Evolutionary conservation across 1,140 invertebrate species (phyloP).

Genomic region (Lasaia peninsularis): DNA sequence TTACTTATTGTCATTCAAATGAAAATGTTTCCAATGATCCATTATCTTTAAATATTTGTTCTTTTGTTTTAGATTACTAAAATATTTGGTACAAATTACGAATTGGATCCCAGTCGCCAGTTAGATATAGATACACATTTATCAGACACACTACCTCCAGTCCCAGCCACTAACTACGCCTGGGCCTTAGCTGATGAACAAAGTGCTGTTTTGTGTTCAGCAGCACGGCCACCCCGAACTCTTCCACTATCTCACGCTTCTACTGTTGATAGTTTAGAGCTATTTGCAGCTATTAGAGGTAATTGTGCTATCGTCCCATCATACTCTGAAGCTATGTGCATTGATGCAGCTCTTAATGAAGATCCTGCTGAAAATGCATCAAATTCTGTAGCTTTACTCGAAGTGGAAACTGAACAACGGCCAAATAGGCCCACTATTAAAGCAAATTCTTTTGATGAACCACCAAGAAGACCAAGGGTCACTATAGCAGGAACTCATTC

Average conservation of each 20-base stretch:
- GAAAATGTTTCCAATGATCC: too few relatives aligned
- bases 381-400: constrained; percentile 38
- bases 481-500: constrained; percentile 58
- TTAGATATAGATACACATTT: constrained; percentile 67
- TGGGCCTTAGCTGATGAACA: constrained; percentile 78
- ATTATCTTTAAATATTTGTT: neutral
- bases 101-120: constrained; percentile 73
- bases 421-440: constrained; percentile 45
- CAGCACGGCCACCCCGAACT: constrained; percentile 85
- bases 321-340: constrained; percentile 80
- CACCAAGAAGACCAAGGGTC: constrained; percentile 47
- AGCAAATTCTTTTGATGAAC: constrained; percentile 65
- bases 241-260: constrained; percentile 80
- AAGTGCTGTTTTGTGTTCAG: constrained; percentile 77
- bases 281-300: constrained; percentile 68
- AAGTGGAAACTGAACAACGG: constrained; percentile 46
- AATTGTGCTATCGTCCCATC: constrained; percentile 78
- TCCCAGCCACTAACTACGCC: constrained; percentile 55
- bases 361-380: constrained; percentile 49
- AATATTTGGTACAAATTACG: constrained; percentile 84
- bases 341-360: constrained; percentile 69
- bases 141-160: constrained; percentile 71
- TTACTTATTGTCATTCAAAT: too few relatives aligned
- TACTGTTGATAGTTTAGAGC: constrained; percentile 64
- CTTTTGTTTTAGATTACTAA: constrained; percentile 80